Base-by-base conservation (phyloP, 2,888 invertebrate genomes). In the Archaeoteleia sp. region DNA sequence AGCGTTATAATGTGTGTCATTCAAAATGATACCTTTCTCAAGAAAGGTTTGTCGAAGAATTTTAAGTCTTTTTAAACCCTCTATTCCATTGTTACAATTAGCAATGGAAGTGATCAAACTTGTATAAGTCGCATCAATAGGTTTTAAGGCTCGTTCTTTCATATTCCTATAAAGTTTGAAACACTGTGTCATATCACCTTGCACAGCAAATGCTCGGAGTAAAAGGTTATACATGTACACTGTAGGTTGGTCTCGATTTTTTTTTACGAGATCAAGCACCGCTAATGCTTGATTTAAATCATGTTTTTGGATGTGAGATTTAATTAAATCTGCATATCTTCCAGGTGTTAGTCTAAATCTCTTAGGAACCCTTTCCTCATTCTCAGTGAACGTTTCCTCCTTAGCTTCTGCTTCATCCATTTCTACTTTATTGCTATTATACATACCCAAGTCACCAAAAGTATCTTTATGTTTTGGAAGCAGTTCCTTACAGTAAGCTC, bases 51-150 rank as follows among this genome's bases (percentile, higher is more conserved):
- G 86, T 49, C 91, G 87, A 43, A 97, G 86, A 65, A 89, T 85
- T 13, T 86, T 87, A 0, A 95, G 92, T 80, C 90, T 88, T 46
- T 88, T 87, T 29, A 96, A 82, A 0, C 93, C 95, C 83, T 92
- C 90, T 35, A 86, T 82, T 2, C 17, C 51, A 86, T 89, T 89
- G 0, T 93, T 92, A 57, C 92, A 92, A 82, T 94, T 93, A 0
- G 95, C 91, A 84, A 96, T 97, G 1, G 95, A 93, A 86, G 95
- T 94, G 80, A 98, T 93, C 17, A 98, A 87, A 62, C 93, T 92
- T 0, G 95, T 95, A 78, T 95, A 95, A 0, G 93, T 92, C 10
- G 92, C 91, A 0, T 89, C 90, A 15, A 90, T 91, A 0, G 91
- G 90, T 70, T 87, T 87, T 0, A 95, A 81, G 0, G 89, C 91